Evolutionary conservation across 1,140 invertebrate species (phyloP).

Genomic region (Drosophila lowei): DNA sequence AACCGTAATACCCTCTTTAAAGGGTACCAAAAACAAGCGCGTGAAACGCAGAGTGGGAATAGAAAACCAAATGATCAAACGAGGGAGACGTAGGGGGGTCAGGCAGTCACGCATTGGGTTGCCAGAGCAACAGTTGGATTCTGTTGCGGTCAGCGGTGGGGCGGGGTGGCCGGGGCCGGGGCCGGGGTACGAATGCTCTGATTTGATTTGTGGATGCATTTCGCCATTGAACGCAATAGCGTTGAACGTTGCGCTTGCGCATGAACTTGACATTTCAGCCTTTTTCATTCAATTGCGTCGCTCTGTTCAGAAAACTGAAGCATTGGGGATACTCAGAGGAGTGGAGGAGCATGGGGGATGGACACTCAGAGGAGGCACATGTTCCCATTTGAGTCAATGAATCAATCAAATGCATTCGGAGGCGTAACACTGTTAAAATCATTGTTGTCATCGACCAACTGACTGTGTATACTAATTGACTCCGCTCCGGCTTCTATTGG

Average conservation of each 20-base stretch:
- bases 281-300: constrained; percentile 44
- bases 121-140: constrained; percentile 38
- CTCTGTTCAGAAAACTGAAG: constrained; percentile 2
- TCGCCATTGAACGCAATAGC: constrained; percentile 14
- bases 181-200: constrained; percentile 4
- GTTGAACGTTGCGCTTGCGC: constrained; percentile 51
- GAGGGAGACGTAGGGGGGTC: constrained; percentile 2
- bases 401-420: constrained; percentile 43
- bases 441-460: constrained; percentile 17
- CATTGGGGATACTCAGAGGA: no score
- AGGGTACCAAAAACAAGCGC: no score
- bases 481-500: background rate
- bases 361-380: background rate
- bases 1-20: no score
- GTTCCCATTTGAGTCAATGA: constrained; percentile 43
- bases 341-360: no score
- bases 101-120: background rate
- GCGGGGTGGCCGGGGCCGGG: background rate
- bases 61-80: no score
- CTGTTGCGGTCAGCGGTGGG: constrained; percentile 2
- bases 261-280: constrained; percentile 69
- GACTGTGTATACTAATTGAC: constrained; percentile 32
- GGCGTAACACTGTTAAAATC: constrained; percentile 33
- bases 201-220: constrained; percentile 39
- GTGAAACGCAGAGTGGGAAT: no score